phyloP scores from a whole-genome alignment of 2,888 invertebrate genomes.

The Neoascia interrupta region DNA sequence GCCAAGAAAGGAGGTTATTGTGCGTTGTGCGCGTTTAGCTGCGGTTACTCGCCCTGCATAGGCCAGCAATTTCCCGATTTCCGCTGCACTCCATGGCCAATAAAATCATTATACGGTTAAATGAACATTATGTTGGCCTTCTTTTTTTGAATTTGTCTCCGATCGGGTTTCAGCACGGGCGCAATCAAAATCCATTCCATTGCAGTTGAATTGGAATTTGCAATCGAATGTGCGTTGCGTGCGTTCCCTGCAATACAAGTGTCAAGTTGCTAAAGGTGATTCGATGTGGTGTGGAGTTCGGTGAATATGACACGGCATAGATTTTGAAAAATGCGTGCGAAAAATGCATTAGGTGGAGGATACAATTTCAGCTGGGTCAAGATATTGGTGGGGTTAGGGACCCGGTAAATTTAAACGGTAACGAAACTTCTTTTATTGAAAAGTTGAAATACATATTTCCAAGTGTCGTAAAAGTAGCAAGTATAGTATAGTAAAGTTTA shows the following conservation, averaged over 20 bases:
- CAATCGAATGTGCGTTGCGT: not conserved
- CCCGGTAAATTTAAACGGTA: too few species aligned
- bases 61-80: constrained; percentile 38
- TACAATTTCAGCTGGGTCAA: too few species aligned
- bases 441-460: too few species aligned
- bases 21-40: constrained; percentile 58
- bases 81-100: too few species aligned
- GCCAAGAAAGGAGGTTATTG: constrained; percentile 66
- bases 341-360: too few species aligned
- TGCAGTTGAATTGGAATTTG: constrained; percentile 25
- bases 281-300: constrained; percentile 15
- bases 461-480: too few species aligned
- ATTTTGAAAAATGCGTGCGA: too few species aligned
- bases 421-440: too few species aligned
- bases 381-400: too few species aligned
- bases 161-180: constrained; percentile 47
- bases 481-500: too few species aligned
- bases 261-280: constrained; percentile 37
- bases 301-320: constrained; percentile 37
- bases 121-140: constrained; percentile 49
- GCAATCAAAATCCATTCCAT: constrained; percentile 32
- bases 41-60: constrained; percentile 35
- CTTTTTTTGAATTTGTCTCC: constrained; percentile 42
- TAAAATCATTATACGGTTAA: constrained; percentile 31
- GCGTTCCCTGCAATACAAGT: constrained; percentile 2